Percentiles rank a stretch among this genome's conserved stretches.
Conservation (phyloP, 2,113 vertebrate genomes). For the Seriola aureovittata region DNA sequence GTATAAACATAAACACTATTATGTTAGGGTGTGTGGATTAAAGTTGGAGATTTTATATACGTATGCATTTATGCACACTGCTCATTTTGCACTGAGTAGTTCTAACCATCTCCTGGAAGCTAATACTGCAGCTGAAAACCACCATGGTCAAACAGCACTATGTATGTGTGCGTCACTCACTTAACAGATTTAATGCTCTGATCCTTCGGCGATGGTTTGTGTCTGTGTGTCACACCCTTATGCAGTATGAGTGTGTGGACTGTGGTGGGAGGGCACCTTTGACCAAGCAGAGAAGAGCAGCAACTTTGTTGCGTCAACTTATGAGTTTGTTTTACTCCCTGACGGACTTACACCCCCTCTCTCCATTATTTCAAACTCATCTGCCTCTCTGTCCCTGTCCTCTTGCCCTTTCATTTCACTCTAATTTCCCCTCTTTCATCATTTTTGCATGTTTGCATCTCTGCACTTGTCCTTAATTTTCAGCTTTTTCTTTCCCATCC, state of each 20-base stretch:
- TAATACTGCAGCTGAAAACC: background rate
- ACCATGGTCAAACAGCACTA: background rate
- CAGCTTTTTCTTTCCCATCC: background rate
- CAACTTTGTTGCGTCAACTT: conserved; percentile 44
- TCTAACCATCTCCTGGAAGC: background rate
- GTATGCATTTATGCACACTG: background rate
- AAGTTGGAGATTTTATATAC: background rate
- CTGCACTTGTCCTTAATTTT: conserved; percentile 27
- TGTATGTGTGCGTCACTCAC: conserved; percentile 18
- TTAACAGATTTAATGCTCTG: conserved; percentile 15
- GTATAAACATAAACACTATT: too few species aligned
- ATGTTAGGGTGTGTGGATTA: too few species aligned
- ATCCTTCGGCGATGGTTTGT: background rate
- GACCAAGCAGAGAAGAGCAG: conserved; percentile 59
- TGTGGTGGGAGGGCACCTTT: conserved; percentile 72
- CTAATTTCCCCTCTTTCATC: conserved; percentile 53
- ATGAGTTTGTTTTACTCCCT: conserved; percentile 49
- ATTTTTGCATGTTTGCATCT: conserved; percentile 54
- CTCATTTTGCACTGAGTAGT: background rate
- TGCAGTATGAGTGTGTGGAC: conserved; percentile 53
- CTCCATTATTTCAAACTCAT: conserved; percentile 46
- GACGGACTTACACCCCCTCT: conserved; percentile 31
- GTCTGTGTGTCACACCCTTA: conserved; percentile 40
- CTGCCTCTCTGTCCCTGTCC: conserved; percentile 45
- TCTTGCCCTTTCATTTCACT: conserved; percentile 28